Evolutionary conservation across 2,888 invertebrate genomes (phyloP), one percentile per base, ranked within the genome.

Genomic region (Erebia epiphron): DNA sequence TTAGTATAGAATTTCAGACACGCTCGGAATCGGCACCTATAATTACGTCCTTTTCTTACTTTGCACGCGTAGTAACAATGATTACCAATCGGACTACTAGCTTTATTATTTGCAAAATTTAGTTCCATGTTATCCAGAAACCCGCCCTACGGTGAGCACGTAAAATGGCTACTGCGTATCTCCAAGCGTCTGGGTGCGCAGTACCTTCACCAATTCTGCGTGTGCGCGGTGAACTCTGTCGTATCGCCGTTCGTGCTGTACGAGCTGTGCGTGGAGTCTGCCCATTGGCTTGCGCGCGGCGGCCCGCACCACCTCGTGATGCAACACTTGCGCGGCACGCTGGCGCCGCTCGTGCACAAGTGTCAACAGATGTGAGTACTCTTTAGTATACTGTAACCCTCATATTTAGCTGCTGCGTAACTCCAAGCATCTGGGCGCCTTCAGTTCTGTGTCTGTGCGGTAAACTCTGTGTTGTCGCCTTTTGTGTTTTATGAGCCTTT

Each of bases 61-160:
- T 35, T 35, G 0, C 5, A 35, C 35, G 35, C 35, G 0, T 35
- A 35, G 35, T 7, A 35, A 35, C 35, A 5, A 35, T 35, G 35
- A 35, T 35, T 35, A 35, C 35, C 35, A 35, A 35, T 35, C 35
- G 35, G 35, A 7, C 35, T 1, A 14, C 9, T 43, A 61, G 64
- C 64, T 52, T 26, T 64, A 64, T 54, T 62, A 62, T 41, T 64
- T 64, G n/a, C 52, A 64, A 64, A 64, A 54, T 64, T 64, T 18
- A 66, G 66, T 66, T 14, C 57, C 9, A 9, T 62, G 46, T 43
- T 18, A 46, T 14, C 0, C 50, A 95, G 98, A 66, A 98, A 98
- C 92, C 99, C 99, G 5, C 98, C 98, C 0, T 98, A 99, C 87
- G 99, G 98, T 8, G 99, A 99, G 86, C 99, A 99, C 89, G 98